Evolutionary conservation across 2,888 invertebrate species (phyloP), one percentile per base, ranked within the genome.

Genomic region (Amphipyra tragopoginis): DNA sequence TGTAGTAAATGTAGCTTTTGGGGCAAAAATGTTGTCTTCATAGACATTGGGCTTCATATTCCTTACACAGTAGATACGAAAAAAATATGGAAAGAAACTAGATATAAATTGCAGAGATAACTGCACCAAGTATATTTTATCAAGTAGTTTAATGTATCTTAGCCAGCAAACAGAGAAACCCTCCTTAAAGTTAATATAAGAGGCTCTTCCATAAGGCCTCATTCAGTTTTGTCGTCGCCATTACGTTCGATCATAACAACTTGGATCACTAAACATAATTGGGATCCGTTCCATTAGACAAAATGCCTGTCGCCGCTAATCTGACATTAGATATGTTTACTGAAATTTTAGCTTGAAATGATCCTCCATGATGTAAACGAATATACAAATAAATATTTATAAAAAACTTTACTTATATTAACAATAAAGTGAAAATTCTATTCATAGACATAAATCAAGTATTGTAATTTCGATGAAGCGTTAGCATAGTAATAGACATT

Each of bases 251-350:
- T 65, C 64, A 69, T 77, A 70, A 72, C 75, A 79, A 77, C 73
- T 75, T 72, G 69, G 75, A 64, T 66, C 77, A 77, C 76, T 77
- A 80, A 80, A 74, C 75, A 71, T 83, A 81, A 84, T 82, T 69
- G 74, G 62, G 64, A 70, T 69, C 76, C 65, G 70, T 78, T 77
- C 84, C 80, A 81, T 79, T 83, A 77, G 72, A 72, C 76, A 73
- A 74, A 76, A 79, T 77, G 80, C 67, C 70, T 72, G 72, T 70
- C 74, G 68, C 57, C 51, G 60, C 70, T 75, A 77, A 81, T 76
- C 70, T 74, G 74, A 73, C 74, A 48, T 65, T 65, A 47, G 71
- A 76, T 75, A 71, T 72, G 71, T 69, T 66, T 57, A 57, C 65
- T 60, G 21, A 54, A 13, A 43, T 29, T 29, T 29, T 7, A 51